phyloP scores from a whole-genome alignment of 2,888 invertebrate genomes.

The Cryptocephalus primarius region DNA sequence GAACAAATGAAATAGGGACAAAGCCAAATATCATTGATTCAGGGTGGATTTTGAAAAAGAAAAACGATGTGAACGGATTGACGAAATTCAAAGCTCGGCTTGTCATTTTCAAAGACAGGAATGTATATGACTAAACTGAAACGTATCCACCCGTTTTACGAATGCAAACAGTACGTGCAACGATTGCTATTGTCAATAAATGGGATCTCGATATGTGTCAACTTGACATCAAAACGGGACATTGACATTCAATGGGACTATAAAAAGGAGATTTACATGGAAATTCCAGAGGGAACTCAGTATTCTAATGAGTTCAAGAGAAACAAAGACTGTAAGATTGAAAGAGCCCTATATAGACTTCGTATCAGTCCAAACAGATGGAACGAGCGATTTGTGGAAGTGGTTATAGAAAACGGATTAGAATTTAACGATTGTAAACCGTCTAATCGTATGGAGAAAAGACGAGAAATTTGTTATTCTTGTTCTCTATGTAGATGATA shows the following conservation, averaged over 20 bases:
- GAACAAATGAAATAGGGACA: too few species aligned
- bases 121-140: slow-evolving; percentile 2
- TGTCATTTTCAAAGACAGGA: slow-evolving; percentile 3
- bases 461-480: background rate
- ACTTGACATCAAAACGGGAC: slow-evolving; percentile 2
- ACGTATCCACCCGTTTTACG: slow-evolving; percentile 5
- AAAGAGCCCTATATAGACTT: slow-evolving; percentile 14
- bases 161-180: slow-evolving; percentile 1
- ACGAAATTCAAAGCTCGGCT: slow-evolving; percentile 2
- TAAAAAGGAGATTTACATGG: slow-evolving; percentile 3
- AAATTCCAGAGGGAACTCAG: slow-evolving; percentile 9
- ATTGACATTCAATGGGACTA: slow-evolving; percentile 1
- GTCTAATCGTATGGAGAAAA: background rate
- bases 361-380: slow-evolving; percentile 12
- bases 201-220: slow-evolving; percentile 1
- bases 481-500: too few species aligned
- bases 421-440: background rate
- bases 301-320: background rate
- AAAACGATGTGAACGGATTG: background rate
- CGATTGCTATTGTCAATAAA: slow-evolving; percentile 1
- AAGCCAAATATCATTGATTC: slow-evolving; percentile 1
- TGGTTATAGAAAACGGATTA: too few species aligned
- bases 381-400: slow-evolving; percentile 14
- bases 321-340: slow-evolving; percentile 12
- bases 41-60: slow-evolving; percentile 1